Percentiles rank a stretch among this genome's conserved stretches.
phyloP scores from a whole-genome alignment of 2,888 invertebrate species.

The Apodemia duryi region DNA sequence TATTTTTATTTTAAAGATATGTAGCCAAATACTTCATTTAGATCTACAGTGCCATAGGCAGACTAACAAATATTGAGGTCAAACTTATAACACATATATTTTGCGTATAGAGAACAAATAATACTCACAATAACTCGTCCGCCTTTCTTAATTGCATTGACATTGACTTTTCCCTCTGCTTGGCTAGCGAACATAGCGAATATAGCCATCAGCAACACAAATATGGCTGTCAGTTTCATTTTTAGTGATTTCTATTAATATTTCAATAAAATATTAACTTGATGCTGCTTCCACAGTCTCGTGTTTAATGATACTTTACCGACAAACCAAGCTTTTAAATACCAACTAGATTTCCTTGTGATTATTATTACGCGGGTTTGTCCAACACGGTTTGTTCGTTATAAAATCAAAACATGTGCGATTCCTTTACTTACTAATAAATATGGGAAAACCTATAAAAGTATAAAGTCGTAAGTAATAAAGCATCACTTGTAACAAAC shows the following conservation, averaged over 20 bases:
- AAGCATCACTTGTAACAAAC: too few relatives aligned
- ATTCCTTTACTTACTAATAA: neutral
- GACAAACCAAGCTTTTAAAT: constrained; percentile 7
- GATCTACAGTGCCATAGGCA: too few relatives aligned
- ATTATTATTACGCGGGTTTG: neutral
- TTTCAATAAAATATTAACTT: neutral
- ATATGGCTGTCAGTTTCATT: constrained; percentile 41
- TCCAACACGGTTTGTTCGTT: neutral
- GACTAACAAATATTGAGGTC: too few relatives aligned
- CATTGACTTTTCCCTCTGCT: constrained; percentile 36
- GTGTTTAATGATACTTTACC: constrained; percentile 16
- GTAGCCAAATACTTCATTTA: too few relatives aligned
- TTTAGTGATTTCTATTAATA: constrained; percentile 19
- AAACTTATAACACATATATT: too few relatives aligned
- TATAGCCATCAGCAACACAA: constrained; percentile 37
- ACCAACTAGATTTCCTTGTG: neutral
- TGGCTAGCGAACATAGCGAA: constrained; percentile 35
- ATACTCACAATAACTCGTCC: constrained; percentile 32
- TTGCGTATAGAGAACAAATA: neutral
- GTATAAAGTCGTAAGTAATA: neutral
- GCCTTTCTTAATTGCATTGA: constrained; percentile 36
- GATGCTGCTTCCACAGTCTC: neutral
- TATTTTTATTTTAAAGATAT: too few relatives aligned
- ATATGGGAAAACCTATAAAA: constrained; percentile 3
- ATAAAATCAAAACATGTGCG: neutral